Percentiles rank a stretch among this genome's conserved stretches.
phyloP scores from a whole-genome alignment of 2,113 vertebrate species.

The Plestiodon gilberti region DNA sequence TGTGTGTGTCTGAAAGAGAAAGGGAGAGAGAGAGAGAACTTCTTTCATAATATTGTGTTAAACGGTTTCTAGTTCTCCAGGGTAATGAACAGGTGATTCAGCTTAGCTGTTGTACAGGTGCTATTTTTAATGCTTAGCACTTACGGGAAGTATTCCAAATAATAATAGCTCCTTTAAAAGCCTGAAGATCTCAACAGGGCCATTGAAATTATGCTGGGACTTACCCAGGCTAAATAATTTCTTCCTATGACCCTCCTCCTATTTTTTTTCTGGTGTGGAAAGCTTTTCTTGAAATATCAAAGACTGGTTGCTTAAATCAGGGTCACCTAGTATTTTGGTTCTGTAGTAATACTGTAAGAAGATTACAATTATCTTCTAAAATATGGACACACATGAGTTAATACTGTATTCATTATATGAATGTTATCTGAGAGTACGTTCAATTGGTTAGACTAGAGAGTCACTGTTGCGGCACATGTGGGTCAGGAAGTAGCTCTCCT shows the following conservation, averaged over 20 bases:
- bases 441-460: neutral
- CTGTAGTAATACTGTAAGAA: constrained; percentile 9
- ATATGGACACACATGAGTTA: neutral
- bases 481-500: neutral
- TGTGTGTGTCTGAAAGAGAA: too few relatives aligned
- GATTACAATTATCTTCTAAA: constrained; percentile 19
- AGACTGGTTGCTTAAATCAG: constrained; percentile 32
- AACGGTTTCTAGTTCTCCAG: constrained; percentile 55
- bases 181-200: constrained; percentile 47
- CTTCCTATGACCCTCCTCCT: neutral
- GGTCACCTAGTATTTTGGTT: constrained; percentile 20
- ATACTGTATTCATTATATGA: neutral
- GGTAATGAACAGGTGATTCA: constrained; percentile 64
- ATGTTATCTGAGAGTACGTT: neutral
- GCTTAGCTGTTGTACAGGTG: constrained; percentile 49
- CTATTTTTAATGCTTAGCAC: constrained; percentile 66
- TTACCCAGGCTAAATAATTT: constrained; percentile 61
- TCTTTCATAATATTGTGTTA: constrained; percentile 57
- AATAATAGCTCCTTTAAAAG: constrained; percentile 64
- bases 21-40: neutral
- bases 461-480: neutral
- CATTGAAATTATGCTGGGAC: constrained; percentile 59
- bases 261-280: neutral
- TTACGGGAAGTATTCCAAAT: constrained; percentile 66
- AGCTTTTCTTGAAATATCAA: constrained; percentile 44